Evolutionary conservation across 2,113 vertebrate genomes (phyloP).

Genomic region (Pardalotus punctatus): DNA sequence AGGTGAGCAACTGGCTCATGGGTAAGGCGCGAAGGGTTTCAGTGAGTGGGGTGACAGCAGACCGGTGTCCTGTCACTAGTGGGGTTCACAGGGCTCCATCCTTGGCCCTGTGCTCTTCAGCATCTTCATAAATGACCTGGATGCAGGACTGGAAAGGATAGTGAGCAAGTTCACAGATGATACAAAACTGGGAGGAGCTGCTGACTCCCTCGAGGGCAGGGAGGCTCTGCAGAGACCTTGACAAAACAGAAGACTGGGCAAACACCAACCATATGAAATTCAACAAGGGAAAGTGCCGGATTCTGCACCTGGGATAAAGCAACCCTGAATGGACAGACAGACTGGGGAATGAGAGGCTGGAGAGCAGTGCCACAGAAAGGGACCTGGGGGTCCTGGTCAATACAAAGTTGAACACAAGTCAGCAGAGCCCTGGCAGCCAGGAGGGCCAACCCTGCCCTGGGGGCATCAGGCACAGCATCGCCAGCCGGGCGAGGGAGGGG

Average conservation of each 20-base stretch:
- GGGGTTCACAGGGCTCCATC: neutral
- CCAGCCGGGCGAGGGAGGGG: accelerated
- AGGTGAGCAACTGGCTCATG: neutral
- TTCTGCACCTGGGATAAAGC: neutral
- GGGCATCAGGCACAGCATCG: accelerated
- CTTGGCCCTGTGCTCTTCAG: neutral
- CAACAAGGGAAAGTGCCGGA: neutral
- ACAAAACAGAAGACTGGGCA: neutral
- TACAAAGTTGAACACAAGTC: neutral
- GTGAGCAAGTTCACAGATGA: neutral
- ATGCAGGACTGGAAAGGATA: neutral
- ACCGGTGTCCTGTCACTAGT: neutral
- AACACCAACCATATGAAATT: neutral
- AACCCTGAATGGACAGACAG: neutral
- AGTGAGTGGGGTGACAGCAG: neutral
- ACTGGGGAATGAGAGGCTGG: neutral
- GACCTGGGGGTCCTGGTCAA: accelerated
- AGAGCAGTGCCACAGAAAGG: accelerated
- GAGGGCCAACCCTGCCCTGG: neutral
- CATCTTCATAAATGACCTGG: neutral
- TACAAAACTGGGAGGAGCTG: neutral
- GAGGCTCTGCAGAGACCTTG: neutral
- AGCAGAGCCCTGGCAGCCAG: neutral
- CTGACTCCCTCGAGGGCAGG: neutral
- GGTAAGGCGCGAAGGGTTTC: neutral